Evolutionary conservation across 2,797 vertebrate genomes (phyloP).

Genomic region (Malacoctenus gilli): DNA sequence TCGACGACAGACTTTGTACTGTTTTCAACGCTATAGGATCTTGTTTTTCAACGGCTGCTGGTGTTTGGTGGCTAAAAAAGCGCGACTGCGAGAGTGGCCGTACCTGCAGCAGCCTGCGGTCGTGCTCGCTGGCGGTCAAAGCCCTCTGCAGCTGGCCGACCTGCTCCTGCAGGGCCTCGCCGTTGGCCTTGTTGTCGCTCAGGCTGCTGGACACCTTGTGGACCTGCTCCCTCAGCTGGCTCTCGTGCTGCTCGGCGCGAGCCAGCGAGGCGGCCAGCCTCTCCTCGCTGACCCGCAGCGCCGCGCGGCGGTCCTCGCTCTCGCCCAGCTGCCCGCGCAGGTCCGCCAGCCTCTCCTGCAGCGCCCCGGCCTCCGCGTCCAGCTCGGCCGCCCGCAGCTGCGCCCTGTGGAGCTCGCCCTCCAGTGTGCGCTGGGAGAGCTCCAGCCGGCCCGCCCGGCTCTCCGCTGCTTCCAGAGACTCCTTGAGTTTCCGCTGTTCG

Average conservation of each 20-base stretch:
- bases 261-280: conserved; percentile 67
- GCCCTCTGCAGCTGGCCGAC: conserved; percentile 76
- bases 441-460: conserved; percentile 73
- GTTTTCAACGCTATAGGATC: too few relatives aligned
- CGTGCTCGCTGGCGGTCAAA: conserved; percentile 79
- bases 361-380: conserved; percentile 69
- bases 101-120: conserved; percentile 84
- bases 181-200: conserved; percentile 63
- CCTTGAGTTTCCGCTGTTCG: conserved; percentile 77
- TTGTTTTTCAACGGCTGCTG: too few relatives aligned
- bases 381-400: conserved; percentile 73
- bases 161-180: conserved; percentile 77
- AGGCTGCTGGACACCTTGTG: conserved; percentile 73
- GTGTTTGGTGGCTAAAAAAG: not conserved
- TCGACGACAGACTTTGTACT: too few relatives aligned
- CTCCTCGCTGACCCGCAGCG: conserved; percentile 70
- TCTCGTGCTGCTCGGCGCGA: conserved; percentile 79
- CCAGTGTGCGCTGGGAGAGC: conserved; percentile 72
- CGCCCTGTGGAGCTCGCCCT: conserved; percentile 82
- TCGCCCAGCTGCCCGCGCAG: conserved; percentile 77
- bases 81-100: not conserved
- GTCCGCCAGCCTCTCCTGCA: conserved; percentile 75
- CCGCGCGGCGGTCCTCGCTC: conserved; percentile 73
- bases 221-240: conserved; percentile 79
- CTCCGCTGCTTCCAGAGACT: conserved; percentile 78